Percentiles rank a stretch among this genome's conserved stretches.
phyloP scores from a whole-genome alignment of 2,888 invertebrate genomes.

The Lepidocyrtoides sp. region DNA sequence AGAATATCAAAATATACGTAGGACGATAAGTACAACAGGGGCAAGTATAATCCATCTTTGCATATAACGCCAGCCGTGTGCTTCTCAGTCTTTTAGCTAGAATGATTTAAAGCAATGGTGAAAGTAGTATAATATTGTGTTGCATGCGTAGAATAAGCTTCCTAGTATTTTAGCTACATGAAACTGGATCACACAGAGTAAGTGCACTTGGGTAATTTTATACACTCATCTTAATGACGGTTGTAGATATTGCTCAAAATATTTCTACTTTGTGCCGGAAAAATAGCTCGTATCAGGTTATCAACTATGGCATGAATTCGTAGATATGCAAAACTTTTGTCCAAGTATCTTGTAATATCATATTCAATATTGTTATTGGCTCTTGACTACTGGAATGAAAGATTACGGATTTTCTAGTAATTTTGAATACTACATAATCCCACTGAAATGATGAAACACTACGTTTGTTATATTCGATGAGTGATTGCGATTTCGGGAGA shows the following conservation, averaged over 20 bases:
- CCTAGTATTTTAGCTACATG: no score
- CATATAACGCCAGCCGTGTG: no score
- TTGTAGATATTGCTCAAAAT: no score
- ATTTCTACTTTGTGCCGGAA: not conserved
- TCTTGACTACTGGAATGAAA: not conserved
- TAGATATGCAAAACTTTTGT: not conserved
- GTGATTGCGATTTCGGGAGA: not conserved
- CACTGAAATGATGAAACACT: not conserved
- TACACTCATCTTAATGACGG: no score
- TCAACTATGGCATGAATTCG: not conserved
- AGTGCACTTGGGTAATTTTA: slow-evolving; percentile 28
- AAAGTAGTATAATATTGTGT: no score
- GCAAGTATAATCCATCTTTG: no score
- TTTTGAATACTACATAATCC: slow-evolving; percentile 6
- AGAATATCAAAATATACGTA: no score
- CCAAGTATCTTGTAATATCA: not conserved
- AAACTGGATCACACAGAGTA: slow-evolving; percentile 25
- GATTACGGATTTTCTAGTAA: not conserved
- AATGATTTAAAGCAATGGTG: no score
- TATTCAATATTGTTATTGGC: slow-evolving; percentile 13
- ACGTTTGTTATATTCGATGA: not conserved
- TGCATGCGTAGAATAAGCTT: no score
- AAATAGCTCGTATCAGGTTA: not conserved
- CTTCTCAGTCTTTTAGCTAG: no score
- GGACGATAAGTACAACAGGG: no score